Conservation (phyloP, 1,140 invertebrate genomes). For the Sesamia nonagrioides region DNA sequence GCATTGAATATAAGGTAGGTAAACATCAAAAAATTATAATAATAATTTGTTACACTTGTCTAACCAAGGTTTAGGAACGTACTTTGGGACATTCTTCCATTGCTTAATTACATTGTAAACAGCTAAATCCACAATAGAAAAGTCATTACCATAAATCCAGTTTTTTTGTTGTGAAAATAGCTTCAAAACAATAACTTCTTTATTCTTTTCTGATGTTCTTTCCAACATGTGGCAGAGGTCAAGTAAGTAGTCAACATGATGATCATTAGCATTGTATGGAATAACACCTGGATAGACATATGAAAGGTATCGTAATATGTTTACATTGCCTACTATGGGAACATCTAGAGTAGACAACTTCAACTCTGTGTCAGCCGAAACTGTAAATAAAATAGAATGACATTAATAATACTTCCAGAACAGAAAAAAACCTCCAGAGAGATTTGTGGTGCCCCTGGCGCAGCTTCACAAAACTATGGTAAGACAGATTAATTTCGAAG, state of each 20-base stretch:
- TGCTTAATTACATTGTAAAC: slow-evolving; percentile 89
- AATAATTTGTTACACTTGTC: slow-evolving; percentile 71
- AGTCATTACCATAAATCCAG: slow-evolving; percentile 75
- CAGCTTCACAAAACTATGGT: too few relatives aligned
- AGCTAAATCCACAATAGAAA: slow-evolving; percentile 89
- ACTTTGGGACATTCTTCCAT: slow-evolving; percentile 67
- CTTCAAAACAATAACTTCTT: slow-evolving; percentile 68
- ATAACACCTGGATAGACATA: slow-evolving; percentile 73
- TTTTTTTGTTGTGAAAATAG: slow-evolving; percentile 65
- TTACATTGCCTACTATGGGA: slow-evolving; percentile 86
- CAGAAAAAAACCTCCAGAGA: too few relatives aligned
- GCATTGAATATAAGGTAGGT: not conserved
- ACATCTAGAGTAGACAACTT: slow-evolving; percentile 81
- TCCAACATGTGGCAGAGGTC: slow-evolving; percentile 88
- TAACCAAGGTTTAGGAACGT: slow-evolving; percentile 75
- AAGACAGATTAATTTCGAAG: too few relatives aligned
- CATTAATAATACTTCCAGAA: not conserved
- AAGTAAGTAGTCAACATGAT: slow-evolving; percentile 87
- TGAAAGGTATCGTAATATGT: slow-evolving; percentile 87
- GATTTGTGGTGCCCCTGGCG: too few relatives aligned
- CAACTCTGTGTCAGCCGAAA: slow-evolving; percentile 84
- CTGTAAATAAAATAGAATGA: slow-evolving; percentile 78
- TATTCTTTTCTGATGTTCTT: slow-evolving; percentile 76
- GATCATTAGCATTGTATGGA: slow-evolving; percentile 77
- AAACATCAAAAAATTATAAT: slow-evolving; percentile 47